phyloP scores from a whole-genome alignment of 2,113 vertebrate species.

The Crotalus tigris region DNA sequence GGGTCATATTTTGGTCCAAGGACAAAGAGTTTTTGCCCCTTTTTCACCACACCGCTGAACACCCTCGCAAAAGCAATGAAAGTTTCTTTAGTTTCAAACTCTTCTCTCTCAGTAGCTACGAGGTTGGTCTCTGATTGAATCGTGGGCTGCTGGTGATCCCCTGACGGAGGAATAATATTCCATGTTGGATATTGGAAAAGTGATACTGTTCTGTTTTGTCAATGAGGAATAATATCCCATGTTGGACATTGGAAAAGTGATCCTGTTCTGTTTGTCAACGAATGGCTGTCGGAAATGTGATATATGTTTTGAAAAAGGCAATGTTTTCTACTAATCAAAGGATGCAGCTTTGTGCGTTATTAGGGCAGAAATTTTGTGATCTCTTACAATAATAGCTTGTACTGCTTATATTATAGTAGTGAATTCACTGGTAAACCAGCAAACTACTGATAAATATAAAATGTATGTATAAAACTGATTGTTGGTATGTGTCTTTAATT shows the following conservation, averaged over 20 bases:
- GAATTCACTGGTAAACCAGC: not conserved
- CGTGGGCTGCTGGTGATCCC: slow-evolving; percentile 51
- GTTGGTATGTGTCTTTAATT: not conserved
- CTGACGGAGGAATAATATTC: slow-evolving; percentile 47
- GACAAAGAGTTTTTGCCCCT: slow-evolving; percentile 85
- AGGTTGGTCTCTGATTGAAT: slow-evolving; percentile 52
- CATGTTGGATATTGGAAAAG: not conserved
- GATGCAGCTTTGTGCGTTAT: not conserved
- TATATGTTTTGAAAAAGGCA: not conserved
- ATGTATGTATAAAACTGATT: not conserved
- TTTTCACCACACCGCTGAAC: slow-evolving; percentile 83
- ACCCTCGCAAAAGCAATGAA: slow-evolving; percentile 94
- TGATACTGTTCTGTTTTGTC: not conserved
- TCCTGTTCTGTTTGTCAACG: not conserved
- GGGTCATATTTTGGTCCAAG: slow-evolving; percentile 96
- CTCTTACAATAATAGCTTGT: not conserved
- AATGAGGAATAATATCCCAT: not conserved
- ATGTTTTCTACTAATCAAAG: not conserved
- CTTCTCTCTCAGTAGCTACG: slow-evolving; percentile 55
- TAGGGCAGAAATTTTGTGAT: not conserved
- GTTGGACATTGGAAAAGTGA: not conserved
- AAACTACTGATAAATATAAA: not conserved
- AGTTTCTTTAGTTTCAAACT: slow-evolving; percentile 70
- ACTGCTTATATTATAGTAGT: not conserved
- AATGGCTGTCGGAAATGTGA: not conserved